Conservation (phyloP, 2,888 invertebrate genomes). For the Scelioninae gen. 2 region DNA sequence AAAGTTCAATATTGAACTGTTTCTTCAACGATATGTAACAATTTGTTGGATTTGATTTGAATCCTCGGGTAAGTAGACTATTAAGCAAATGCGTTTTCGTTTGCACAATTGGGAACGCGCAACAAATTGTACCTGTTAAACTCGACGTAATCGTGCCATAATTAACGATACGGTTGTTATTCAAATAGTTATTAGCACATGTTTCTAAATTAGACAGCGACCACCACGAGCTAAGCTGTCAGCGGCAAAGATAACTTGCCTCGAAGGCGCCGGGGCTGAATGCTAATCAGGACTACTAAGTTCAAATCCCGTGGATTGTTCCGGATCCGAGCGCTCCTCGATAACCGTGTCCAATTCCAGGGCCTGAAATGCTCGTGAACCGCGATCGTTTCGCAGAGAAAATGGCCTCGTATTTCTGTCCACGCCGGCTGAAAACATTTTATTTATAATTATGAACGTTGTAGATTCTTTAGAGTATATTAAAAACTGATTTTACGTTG, state of each 20-base stretch:
- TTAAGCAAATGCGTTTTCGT: too few species aligned
- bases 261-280: constrained; percentile 71
- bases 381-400: constrained; percentile 80
- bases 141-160: neutral
- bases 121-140: too few species aligned
- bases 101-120: too few species aligned
- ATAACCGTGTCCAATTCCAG: constrained; percentile 89
- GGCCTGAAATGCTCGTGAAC: constrained; percentile 85
- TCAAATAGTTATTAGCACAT: constrained; percentile 20
- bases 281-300: constrained; percentile 74
- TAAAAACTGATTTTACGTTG: too few species aligned
- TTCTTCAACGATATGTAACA: too few species aligned
- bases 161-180: constrained; percentile 13
- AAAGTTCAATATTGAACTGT: too few species aligned
- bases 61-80: too few species aligned
- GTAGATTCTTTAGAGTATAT: too few species aligned
- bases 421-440: constrained; percentile 67
- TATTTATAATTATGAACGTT: neutral
- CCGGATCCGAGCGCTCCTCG: constrained; percentile 88
- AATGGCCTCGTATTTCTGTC: constrained; percentile 78
- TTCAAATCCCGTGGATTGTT: constrained; percentile 77
- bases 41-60: too few species aligned
- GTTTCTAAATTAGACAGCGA: constrained; percentile 26
- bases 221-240: constrained; percentile 24
- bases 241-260: constrained; percentile 62